Conservation (phyloP, 2,888 invertebrate genomes). For the Gymnosoma rotundatum region DNA sequence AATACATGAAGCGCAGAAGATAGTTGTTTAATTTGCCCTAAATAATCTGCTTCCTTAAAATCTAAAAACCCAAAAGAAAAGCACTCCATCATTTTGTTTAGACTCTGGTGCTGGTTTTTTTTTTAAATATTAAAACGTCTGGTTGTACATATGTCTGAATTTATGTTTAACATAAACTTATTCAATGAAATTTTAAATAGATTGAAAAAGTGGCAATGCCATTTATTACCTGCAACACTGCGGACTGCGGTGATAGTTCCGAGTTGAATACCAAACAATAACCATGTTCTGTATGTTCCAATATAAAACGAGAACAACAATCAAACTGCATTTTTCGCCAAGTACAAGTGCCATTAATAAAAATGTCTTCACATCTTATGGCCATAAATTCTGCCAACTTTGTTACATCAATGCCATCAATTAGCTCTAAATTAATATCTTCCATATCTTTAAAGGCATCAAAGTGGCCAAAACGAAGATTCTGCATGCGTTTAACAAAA, state of each 20-base stretch:
- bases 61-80: too few species aligned
- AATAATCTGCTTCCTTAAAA: too few species aligned
- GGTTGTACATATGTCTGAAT: too few species aligned
- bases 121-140: too few species aligned
- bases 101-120: too few species aligned
- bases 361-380: conserved; percentile 80
- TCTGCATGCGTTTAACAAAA: conserved; percentile 76
- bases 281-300: conserved; percentile 82
- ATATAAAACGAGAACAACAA: conserved; percentile 82
- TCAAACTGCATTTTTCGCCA: conserved; percentile 81
- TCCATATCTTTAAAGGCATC: conserved; percentile 73
- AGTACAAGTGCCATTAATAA: conserved; percentile 78
- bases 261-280: conserved; percentile 83
- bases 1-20: too few species aligned
- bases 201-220: too few species aligned
- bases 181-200: too few species aligned
- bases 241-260: conserved; percentile 71
- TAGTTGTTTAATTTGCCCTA: too few species aligned
- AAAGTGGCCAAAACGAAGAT: conserved; percentile 78
- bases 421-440: conserved; percentile 76
- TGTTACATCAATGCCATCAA: conserved; percentile 76
- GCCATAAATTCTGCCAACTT: conserved; percentile 73
- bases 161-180: too few species aligned
- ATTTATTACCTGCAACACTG: conserved; percentile 66
- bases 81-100: too few species aligned